Base-by-base conservation (phyloP, 2,888 invertebrate genomes). In the Endomychus coccineus region DNA sequence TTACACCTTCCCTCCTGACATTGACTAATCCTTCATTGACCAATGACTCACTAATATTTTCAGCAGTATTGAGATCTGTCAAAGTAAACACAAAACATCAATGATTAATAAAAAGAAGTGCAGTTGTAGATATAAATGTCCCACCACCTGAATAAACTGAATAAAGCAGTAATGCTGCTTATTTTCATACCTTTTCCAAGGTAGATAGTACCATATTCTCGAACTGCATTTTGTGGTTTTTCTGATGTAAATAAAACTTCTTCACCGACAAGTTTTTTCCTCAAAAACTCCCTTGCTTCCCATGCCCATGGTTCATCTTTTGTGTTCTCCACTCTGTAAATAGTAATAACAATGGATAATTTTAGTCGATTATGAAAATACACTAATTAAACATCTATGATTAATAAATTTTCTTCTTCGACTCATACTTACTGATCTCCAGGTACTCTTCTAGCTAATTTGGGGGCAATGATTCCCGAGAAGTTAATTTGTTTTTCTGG, bases 241-340 rank as follows among this genome's bases (percentile, higher is more conserved):
- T 95, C 94, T 34, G 75, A 74, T 21, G 79, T 81, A 60, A 92
- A 95, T 10, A 77, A 75, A 0, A 98, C 88, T 54, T 89, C 85
- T 62, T 89, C 84, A 2, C 94, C 94, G 54, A 98, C 80, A 19
- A 97, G 68, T 64, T 89, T 90, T 59, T 90, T 89, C 21, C 97
- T 77, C 30, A 98, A 71, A 59, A 83, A 96, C 68, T 98, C 97
- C 36, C 97, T 78, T 1, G 96, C 89, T 61, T 97, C 96, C 95
- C 96, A 98, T 0, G 95, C 96, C 71, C 75, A 97, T 1, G 96
- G 89, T 68, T 97, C 89, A 62, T 91, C 91, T 62, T 80, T 83
- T 2, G 38, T 27, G 19, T 33, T 19, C n/a, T 19, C 38, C 4
- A 14, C 28, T 16, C 38, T 38, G 24, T 3, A 15, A 15, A n/a